These are phyloP conservation scores for Silurus asotus DNA, from an alignment of 2,113 vertebrate genomes.

Conservation along the genomic window DNA sequence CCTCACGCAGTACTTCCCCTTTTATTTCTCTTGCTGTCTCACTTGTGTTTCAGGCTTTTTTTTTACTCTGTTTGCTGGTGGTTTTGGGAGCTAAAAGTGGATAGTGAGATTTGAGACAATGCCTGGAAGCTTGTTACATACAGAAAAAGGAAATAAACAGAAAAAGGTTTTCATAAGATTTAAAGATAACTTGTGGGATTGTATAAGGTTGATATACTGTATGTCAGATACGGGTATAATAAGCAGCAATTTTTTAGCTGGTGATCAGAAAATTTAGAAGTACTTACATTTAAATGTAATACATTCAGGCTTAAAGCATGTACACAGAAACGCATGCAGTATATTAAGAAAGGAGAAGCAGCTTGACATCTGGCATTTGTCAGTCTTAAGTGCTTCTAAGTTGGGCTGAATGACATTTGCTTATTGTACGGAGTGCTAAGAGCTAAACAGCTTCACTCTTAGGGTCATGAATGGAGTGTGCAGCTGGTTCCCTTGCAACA, in stretches of 20 bases:
- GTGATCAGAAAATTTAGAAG: not conserved
- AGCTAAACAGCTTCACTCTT: not conserved
- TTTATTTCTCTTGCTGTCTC: not conserved
- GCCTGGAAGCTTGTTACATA: not conserved
- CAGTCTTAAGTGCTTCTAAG: not conserved
- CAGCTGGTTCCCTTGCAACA: not conserved
- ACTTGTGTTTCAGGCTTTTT: not conserved
- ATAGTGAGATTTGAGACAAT: not conserved
- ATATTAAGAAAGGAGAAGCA: not conserved
- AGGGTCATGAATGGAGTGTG: conserved; percentile 21
- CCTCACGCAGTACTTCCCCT: not conserved
- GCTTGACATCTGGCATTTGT: conserved; percentile 10
- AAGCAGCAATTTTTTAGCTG: not conserved
- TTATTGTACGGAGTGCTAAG: conserved; percentile 4
- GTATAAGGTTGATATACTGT: not conserved
- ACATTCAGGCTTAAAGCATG: not conserved
- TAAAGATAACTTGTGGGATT: not conserved
- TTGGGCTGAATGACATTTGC: conserved; percentile 9
- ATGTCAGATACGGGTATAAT: not conserved
- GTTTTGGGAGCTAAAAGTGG: not conserved
- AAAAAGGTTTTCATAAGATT: not conserved
- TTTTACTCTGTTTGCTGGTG: not conserved
- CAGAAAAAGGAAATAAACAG: not conserved
- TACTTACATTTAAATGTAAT: not conserved
- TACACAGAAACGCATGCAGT: not conserved